Percentiles rank a stretch among this genome's conserved stretches.
Evolutionary conservation across 2,888 invertebrate genomes (phyloP).

Genomic region (Cyrtodaria siliqua): DNA sequence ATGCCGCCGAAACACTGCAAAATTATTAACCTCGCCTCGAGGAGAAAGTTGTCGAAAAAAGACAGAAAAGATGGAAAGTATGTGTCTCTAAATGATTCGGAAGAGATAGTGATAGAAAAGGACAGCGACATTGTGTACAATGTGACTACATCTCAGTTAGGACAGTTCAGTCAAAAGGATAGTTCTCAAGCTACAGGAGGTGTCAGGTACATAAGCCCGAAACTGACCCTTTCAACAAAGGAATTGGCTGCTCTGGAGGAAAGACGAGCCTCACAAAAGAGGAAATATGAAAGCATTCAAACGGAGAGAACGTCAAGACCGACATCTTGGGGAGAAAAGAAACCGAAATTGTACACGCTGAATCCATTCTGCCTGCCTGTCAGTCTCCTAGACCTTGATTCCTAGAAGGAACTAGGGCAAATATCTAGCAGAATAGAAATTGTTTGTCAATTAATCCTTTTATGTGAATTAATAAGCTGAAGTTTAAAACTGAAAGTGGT

Average conservation of each 20-base stretch:
- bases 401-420: too few relatives aligned
- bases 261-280: too few relatives aligned
- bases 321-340: slow-evolving; percentile 44
- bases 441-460: too few relatives aligned
- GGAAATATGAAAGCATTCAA: too few relatives aligned
- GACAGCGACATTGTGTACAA: not conserved
- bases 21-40: slow-evolving; percentile 25
- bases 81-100: slow-evolving; percentile 3
- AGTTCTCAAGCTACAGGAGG: too few relatives aligned
- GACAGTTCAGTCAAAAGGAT: not conserved
- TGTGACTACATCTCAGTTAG: not conserved
- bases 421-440: too few relatives aligned
- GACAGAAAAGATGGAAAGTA: slow-evolving; percentile 44
- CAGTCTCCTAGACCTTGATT: slow-evolving; percentile 54
- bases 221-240: too few relatives aligned
- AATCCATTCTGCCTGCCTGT: slow-evolving; percentile 78
- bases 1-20: slow-evolving; percentile 46
- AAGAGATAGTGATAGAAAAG: slow-evolving; percentile 9
- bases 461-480: too few relatives aligned
- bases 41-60: slow-evolving; percentile 10
- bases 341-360: slow-evolving; percentile 70
- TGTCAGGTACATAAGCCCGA: too few relatives aligned
- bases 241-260: too few relatives aligned
- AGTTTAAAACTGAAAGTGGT: too few relatives aligned
- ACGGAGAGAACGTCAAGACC: not conserved